Evolutionary conservation across 2,113 vertebrate genomes (phyloP).

Genomic region (Phrynocephalus versicolor): DNA sequence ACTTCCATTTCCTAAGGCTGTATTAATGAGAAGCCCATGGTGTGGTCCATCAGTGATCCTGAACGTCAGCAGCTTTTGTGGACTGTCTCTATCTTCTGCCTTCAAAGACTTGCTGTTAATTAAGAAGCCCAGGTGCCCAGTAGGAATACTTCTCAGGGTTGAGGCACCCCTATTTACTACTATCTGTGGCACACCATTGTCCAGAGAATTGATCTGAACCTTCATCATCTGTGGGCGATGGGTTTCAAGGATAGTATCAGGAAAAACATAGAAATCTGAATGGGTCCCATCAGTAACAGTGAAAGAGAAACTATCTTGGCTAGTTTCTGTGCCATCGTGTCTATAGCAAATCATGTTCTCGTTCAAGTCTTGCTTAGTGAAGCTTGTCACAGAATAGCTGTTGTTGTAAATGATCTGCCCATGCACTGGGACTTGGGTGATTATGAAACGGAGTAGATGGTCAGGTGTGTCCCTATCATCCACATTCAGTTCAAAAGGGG

Average conservation of each 20-base stretch:
- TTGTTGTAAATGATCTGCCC: constrained; percentile 67
- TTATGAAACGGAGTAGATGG: constrained; percentile 58
- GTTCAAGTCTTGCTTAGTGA: constrained; percentile 71
- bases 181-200: constrained; percentile 62
- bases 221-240: constrained; percentile 64
- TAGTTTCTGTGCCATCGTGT: constrained; percentile 60
- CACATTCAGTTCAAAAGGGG: constrained; percentile 68
- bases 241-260: constrained; percentile 59
- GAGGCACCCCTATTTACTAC: constrained; percentile 61
- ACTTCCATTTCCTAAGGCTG: constrained; percentile 72
- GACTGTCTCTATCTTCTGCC: constrained; percentile 61
- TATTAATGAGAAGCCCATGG: constrained; percentile 79
- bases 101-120: constrained; percentile 69
- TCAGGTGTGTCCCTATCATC: constrained; percentile 70
- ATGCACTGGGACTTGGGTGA: constrained; percentile 66
- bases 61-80: constrained; percentile 78
- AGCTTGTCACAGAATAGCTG: constrained; percentile 59
- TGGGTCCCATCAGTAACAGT: constrained; percentile 69
- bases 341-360: constrained; percentile 71
- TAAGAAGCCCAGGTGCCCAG: constrained; percentile 65
- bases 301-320: constrained; percentile 72
- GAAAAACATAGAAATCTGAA: constrained; percentile 65
- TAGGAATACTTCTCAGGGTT: constrained; percentile 53
- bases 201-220: constrained; percentile 60
- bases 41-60: constrained; percentile 72